Percentiles rank a stretch among this genome's conserved stretches.
These are phyloP conservation scores for Saturnia pavonia DNA, from an alignment of 2,888 invertebrate species.

Conservation along the genomic window DNA sequence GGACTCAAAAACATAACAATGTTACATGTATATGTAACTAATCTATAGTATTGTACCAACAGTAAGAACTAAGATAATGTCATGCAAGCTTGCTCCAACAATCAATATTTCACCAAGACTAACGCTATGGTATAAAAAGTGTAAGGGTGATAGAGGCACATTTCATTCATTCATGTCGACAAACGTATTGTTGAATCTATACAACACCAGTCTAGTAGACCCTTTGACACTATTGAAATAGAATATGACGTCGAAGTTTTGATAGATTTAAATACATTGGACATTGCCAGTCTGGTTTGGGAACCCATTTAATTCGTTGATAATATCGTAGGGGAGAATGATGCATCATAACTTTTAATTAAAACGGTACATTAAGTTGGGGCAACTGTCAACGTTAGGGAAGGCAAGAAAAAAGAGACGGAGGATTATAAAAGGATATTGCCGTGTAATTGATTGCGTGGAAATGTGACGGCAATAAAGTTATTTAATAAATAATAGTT, in stretches of 20 bases:
- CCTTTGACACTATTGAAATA: constrained; percentile 25
- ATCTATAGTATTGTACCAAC: constrained; percentile 25
- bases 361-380: constrained; percentile 67
- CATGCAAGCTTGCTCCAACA: constrained; percentile 64
- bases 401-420: constrained; percentile 45
- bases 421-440: constrained; percentile 53
- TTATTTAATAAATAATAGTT: constrained; percentile 51
- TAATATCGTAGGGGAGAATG: constrained; percentile 54
- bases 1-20: neutral
- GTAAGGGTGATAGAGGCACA: constrained; percentile 50
- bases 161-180: constrained; percentile 66
- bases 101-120: constrained; percentile 48
- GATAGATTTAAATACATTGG: constrained; percentile 43
- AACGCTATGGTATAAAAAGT: constrained; percentile 60
- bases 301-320: constrained; percentile 58
- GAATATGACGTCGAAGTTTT: constrained; percentile 30
- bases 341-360: constrained; percentile 79
- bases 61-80: constrained; percentile 50
- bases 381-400: constrained; percentile 53
- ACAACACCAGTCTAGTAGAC: constrained; percentile 31
- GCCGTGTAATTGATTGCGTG: constrained; percentile 70
- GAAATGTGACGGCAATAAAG: constrained; percentile 48
- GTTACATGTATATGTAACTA: neutral
- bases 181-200: constrained; percentile 57
- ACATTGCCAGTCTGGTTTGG: constrained; percentile 53